These are phyloP conservation scores for Amphipyra berbera DNA, from an alignment of 2,888 invertebrate genomes.

Conservation along the genomic window DNA sequence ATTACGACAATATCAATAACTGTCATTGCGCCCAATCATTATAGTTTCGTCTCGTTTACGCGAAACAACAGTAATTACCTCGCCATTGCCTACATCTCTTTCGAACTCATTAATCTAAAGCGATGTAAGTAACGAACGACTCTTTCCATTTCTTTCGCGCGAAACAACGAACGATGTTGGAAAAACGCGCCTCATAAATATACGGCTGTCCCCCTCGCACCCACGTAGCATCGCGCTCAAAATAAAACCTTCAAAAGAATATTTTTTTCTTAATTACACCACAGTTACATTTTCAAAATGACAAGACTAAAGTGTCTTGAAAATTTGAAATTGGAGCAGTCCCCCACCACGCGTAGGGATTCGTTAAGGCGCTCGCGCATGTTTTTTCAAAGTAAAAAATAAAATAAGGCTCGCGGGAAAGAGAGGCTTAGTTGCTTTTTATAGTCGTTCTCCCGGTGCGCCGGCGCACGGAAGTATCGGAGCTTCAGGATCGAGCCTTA, in stretches of 20 bases:
- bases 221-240: constrained; percentile 58
- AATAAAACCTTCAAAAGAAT: constrained; percentile 74
- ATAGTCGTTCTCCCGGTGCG: constrained; percentile 88
- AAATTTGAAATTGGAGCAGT: constrained; percentile 76
- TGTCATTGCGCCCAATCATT: constrained; percentile 86
- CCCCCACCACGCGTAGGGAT: constrained; percentile 75
- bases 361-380: constrained; percentile 79
- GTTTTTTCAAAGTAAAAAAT: constrained; percentile 78
- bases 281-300: constrained; percentile 75
- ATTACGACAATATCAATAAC: constrained; percentile 87
- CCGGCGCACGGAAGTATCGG: constrained; percentile 87
- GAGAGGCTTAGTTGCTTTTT: constrained; percentile 88
- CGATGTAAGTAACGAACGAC: constrained; percentile 72
- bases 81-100: constrained; percentile 83
- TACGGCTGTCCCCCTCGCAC: constrained; percentile 75
- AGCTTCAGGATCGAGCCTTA: constrained; percentile 86
- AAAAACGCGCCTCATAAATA: constrained; percentile 60
- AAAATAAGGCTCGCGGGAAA: constrained; percentile 86
- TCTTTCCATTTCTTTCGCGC: constrained; percentile 85
- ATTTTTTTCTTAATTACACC: constrained; percentile 72
- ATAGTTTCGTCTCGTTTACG: constrained; percentile 87
- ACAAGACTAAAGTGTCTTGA: constrained; percentile 74
- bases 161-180: constrained; percentile 68
- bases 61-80: constrained; percentile 83
- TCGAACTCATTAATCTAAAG: constrained; percentile 85